phyloP scores from a whole-genome alignment of 2,113 vertebrate species.

The Tautogolabrus adspersus region DNA sequence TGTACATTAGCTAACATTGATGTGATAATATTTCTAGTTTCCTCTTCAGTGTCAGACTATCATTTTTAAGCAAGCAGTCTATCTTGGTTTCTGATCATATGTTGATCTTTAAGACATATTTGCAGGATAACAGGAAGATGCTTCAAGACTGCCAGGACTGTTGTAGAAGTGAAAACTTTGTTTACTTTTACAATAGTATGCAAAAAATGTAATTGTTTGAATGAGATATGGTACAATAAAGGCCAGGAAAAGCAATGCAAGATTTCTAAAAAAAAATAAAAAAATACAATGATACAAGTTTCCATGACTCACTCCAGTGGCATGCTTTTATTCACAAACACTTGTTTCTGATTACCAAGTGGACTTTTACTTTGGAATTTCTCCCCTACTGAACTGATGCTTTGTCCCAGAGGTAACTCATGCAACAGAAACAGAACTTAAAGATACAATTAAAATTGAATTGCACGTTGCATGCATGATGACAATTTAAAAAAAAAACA shows the following conservation, averaged over 20 bases:
- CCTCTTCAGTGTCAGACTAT: neutral
- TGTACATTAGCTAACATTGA: neutral
- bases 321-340: conserved; percentile 35
- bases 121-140: no score
- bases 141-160: neutral
- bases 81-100: no score
- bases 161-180: neutral
- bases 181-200: neutral
- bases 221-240: neutral
- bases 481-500: no score
- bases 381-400: neutral
- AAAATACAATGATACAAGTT: neutral
- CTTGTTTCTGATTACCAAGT: neutral
- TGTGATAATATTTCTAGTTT: neutral
- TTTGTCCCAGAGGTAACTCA: neutral
- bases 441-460: neutral
- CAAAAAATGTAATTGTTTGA: neutral
- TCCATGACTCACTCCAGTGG: conserved; percentile 6
- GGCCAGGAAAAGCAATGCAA: neutral
- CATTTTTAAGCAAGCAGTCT: no score
- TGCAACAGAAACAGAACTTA: neutral
- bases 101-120: no score
- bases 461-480: no score
- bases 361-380: neutral
- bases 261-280: neutral